Conservation (phyloP, 2,113 vertebrate species). For the Brachypteracias leptosomus region DNA sequence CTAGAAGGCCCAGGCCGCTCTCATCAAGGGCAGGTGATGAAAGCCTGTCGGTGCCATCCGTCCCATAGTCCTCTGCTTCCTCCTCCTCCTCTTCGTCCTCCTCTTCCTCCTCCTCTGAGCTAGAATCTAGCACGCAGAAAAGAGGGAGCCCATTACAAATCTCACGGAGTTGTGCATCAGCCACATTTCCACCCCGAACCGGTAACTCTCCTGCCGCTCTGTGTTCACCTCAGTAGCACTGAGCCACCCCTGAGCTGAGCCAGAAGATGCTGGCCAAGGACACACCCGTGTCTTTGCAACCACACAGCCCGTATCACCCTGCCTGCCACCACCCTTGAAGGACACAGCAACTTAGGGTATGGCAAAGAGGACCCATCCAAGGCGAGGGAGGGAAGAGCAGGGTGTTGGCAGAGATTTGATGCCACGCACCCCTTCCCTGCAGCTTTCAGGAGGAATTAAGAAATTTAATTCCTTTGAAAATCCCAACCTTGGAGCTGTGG, state of each 20-base stretch:
- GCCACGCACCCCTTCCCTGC: neutral
- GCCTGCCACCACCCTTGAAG: conserved; percentile 16
- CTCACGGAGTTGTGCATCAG: neutral
- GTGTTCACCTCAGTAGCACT: neutral
- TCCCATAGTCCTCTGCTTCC: conserved; percentile 72
- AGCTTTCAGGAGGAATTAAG: conserved; percentile 39
- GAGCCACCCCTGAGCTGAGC: neutral
- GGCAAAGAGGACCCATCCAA: neutral
- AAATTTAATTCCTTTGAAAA: conserved; percentile 46
- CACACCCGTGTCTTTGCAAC: neutral
- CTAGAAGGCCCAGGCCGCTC: conserved; percentile 91
- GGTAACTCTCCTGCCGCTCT: neutral
- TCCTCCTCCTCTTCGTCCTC: conserved; percentile 78
- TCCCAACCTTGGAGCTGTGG: conserved; percentile 26
- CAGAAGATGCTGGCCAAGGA: neutral
- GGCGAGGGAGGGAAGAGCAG: neutral
- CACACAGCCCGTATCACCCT: neutral
- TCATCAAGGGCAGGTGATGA: conserved; percentile 83
- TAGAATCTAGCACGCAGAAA: conserved; percentile 84
- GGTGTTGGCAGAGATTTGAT: neutral
- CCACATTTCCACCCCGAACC: neutral
- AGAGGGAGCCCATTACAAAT: conserved; percentile 54
- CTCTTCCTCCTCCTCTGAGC: conserved; percentile 77
- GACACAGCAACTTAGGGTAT: neutral
- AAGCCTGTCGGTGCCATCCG: conserved; percentile 73